Evolutionary conservation across 2,888 invertebrate genomes (phyloP), one percentile per base, ranked within the genome.

Genomic region (Metalampra italica): DNA sequence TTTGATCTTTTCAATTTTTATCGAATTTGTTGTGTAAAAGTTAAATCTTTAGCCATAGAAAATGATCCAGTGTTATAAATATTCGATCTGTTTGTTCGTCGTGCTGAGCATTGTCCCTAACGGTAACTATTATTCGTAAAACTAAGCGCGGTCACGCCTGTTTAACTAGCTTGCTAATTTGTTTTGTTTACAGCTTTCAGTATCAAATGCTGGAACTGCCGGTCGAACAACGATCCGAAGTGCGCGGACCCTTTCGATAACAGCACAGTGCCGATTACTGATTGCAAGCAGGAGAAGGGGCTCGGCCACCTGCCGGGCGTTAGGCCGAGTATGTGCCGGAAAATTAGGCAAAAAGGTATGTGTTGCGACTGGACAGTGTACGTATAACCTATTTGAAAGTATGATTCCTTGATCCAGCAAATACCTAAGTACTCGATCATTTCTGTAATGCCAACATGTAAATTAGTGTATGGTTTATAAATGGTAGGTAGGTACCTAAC

Each of bases 181-280:
- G 42, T 41, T 12, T 45, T 39, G 15, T 60, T 52, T 84, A 50
- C 71, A 94, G 94, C 90, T 56, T 74, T 83, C 44, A 88, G 92
- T 50, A 94, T 95, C 43, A 97, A 97, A 89, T 97, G 97, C 71
- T 97, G 97, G 97, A 94, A 94, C 46, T 97, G 97, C 68, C 93
- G 96, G 56, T 97, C 97, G 0, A 95, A 95, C 68, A 93, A 92
- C 49, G 97, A 97, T 81, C 95, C 96, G 0, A 95, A 96, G 85
- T 97, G 97, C 72, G 93, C 94, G 0, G 97, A 97, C 86, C 97
- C 97, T 0, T 97, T 97, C 68, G 97, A 97, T 75, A 97, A 97
- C 71, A 92, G 92, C 30, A 95, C 97, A 0, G 92, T 96, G 51
- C 95, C 96, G 0, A 96, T 97, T 45, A 94, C 94, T 0, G 96